Evolutionary conservation across 2,113 vertebrate species (phyloP).

Genomic region (Felis chaus): DNA sequence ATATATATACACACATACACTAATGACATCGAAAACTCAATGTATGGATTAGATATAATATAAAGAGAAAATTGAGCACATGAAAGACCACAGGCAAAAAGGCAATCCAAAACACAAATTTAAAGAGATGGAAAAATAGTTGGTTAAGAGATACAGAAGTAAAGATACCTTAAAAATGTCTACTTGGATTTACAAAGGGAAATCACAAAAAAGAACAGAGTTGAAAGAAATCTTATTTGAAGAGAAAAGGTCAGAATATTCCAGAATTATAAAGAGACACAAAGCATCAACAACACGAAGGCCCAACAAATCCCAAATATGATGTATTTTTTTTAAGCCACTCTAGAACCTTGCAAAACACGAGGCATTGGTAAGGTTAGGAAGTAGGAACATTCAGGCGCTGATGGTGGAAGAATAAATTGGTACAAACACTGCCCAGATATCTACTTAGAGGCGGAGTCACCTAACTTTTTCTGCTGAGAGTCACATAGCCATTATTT

Average conservation of each 20-base stretch:
- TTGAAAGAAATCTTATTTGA: background rate
- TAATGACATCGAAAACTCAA: background rate
- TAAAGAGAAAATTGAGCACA: background rate
- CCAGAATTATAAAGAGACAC: background rate
- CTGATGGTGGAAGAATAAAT: background rate
- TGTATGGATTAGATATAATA: background rate
- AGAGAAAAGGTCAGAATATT: background rate
- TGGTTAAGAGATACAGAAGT: background rate
- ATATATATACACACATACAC: background rate
- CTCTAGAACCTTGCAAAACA: background rate
- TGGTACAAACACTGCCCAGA: background rate
- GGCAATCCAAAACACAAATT: background rate
- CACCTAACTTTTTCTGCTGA: background rate
- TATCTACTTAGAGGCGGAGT: background rate
- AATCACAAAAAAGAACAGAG: background rate
- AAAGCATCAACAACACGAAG: background rate
- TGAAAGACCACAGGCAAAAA: background rate
- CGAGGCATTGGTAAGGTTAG: too few species aligned
- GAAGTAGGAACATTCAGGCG: background rate
- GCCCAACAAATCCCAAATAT: background rate
- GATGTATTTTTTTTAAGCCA: background rate
- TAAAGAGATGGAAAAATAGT: background rate
- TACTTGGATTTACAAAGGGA: background rate
- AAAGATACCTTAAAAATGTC: background rate
- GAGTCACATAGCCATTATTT: background rate